Evolutionary conservation across 2,888 invertebrate species (phyloP).

Genomic region (Punctoribates punctum): DNA sequence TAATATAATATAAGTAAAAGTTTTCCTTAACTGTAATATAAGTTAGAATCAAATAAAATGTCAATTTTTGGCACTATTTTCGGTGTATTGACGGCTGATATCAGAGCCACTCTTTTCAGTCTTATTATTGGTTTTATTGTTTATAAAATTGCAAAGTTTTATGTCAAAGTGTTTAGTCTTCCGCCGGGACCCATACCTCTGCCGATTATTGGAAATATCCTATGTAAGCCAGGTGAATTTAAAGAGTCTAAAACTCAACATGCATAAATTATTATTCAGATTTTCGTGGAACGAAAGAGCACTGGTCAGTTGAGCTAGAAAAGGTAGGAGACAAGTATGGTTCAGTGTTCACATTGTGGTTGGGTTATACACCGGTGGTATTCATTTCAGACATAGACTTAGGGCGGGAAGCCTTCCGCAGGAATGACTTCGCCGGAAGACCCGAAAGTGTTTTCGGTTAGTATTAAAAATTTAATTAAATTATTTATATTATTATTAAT

Average conservation of each 20-base stretch:
- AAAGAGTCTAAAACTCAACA: too few species aligned
- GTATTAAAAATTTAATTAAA: background rate
- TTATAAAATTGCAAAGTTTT: conserved; percentile 8
- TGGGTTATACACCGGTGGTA: background rate
- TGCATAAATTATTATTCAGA: background rate
- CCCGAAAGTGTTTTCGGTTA: background rate
- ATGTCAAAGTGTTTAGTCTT: background rate
- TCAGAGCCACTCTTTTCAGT: background rate
- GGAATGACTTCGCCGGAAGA: conserved; percentile 24
- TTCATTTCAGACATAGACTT: conserved; percentile 3
- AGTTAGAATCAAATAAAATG: background rate
- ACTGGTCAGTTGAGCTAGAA: background rate
- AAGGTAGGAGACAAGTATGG: background rate
- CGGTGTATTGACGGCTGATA: background rate
- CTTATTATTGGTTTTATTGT: background rate
- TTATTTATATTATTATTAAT: background rate
- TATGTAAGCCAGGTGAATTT: too few species aligned
- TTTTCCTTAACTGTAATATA: too few species aligned
- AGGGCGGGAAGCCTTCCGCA: conserved; percentile 1
- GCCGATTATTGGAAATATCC: background rate
- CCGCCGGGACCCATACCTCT: background rate
- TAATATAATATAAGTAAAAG: too few species aligned
- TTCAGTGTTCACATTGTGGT: background rate
- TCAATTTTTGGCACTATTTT: background rate
- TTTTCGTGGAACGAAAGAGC: conserved; percentile 10